phyloP scores from a whole-genome alignment of 2,888 invertebrate genomes.

The Osedax fenrisi region DNA sequence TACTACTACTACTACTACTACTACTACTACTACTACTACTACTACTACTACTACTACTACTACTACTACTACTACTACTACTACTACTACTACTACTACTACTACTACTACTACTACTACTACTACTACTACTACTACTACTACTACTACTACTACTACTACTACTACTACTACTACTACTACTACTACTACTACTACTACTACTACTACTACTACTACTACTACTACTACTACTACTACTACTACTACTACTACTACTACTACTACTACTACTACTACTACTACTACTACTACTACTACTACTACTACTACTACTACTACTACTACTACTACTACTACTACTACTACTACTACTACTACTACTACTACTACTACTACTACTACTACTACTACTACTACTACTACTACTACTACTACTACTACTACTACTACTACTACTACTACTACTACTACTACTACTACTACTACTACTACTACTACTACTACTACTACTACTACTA shows the following conservation, averaged over 20 bases:
- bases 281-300: neutral
- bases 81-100: neutral
- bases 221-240: neutral
- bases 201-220: neutral
- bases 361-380: conserved; percentile 4
- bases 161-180: neutral
- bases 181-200: neutral
- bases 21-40: neutral
- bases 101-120: neutral
- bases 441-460: conserved; percentile 7
- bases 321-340: neutral
- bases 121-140: neutral
- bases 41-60: neutral
- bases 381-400: neutral
- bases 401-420: conserved; percentile 4
- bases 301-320: neutral
- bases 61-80: conserved; percentile 2
- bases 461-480: too few relatives aligned
- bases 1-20: neutral
- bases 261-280: neutral
- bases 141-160: neutral
- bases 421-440: conserved; percentile 5
- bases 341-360: conserved; percentile 4
- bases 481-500: too few relatives aligned
- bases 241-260: conserved; percentile 2